Percentiles rank a stretch among this genome's conserved stretches.
Evolutionary conservation across 2,888 invertebrate species (phyloP).

Genomic region (Tridacna gigas): DNA sequence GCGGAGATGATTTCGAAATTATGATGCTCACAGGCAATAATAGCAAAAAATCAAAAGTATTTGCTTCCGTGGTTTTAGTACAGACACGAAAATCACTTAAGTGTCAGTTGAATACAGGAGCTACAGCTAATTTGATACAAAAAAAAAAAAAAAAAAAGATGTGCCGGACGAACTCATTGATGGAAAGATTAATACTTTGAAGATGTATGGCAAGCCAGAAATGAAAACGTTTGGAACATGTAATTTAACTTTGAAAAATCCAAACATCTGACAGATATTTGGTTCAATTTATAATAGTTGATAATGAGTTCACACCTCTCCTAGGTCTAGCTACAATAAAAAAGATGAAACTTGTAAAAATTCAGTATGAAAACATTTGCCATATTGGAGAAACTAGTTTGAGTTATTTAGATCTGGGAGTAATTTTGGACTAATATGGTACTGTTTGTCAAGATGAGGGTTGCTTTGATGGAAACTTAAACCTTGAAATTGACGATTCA

Average conservation of each 20-base stretch:
- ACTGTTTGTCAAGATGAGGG: constrained; percentile 53
- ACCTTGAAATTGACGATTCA: constrained; percentile 42
- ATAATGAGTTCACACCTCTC: constrained; percentile 12
- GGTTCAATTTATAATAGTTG: constrained; percentile 14
- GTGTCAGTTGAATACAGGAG: constrained; percentile 22
- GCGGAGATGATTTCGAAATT: constrained; percentile 19
- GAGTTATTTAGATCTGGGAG: not conserved
- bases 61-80: constrained; percentile 4
- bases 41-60: constrained; percentile 10
- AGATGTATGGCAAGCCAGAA: constrained; percentile 30
- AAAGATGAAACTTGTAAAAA: constrained; percentile 23
- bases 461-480: constrained; percentile 41
- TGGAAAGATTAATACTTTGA: constrained; percentile 3
- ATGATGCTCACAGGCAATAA: not conserved
- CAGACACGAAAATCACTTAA: constrained; percentile 14
- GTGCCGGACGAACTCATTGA: constrained; percentile 5
- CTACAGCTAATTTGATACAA: constrained; percentile 22
- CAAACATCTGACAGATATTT: constrained; percentile 7
- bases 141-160: too few species aligned
- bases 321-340: constrained; percentile 16
- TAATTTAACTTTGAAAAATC: constrained; percentile 14
- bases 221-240: constrained; percentile 26
- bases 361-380: constrained; percentile 29
- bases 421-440: constrained; percentile 16
- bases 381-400: not conserved